These are phyloP conservation scores for Danio albolineatus DNA, from an alignment of 2,797 vertebrate species.

Conservation along the genomic window DNA sequence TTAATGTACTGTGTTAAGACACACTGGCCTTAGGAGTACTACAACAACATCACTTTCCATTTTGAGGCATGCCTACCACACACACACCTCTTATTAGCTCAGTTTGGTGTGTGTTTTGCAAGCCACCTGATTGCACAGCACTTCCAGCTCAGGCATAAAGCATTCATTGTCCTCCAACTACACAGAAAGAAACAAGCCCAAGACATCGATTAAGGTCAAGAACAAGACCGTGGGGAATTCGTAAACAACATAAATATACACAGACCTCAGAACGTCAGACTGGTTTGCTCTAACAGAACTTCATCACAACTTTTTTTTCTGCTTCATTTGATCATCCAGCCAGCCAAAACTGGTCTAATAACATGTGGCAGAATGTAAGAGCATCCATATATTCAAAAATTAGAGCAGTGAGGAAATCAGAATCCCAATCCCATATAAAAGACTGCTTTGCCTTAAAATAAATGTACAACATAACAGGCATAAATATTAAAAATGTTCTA, in stretches of 20 bases:
- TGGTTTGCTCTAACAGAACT: not conserved
- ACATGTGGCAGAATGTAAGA: not conserved
- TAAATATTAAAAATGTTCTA: too few relatives aligned
- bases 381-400: not conserved
- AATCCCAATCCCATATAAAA: not conserved
- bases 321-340: not conserved
- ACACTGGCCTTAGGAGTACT: not conserved
- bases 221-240: constrained; percentile 7
- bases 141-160: constrained; percentile 28
- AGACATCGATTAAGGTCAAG: constrained; percentile 50
- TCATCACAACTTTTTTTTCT: constrained; percentile 3
- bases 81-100: constrained; percentile 16
- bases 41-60: constrained; percentile 11
- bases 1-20: not conserved
- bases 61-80: not conserved
- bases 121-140: constrained; percentile 17
- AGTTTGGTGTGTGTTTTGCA: constrained; percentile 6
- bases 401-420: not conserved
- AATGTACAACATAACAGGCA: too few relatives aligned
- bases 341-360: constrained; percentile 15
- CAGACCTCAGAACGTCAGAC: not conserved
- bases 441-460: not conserved
- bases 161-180: constrained; percentile 12
- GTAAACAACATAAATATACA: constrained; percentile 12
- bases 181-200: constrained; percentile 28